phyloP scores from a whole-genome alignment of 1,140 invertebrate genomes.

The Drosophila obscura region DNA sequence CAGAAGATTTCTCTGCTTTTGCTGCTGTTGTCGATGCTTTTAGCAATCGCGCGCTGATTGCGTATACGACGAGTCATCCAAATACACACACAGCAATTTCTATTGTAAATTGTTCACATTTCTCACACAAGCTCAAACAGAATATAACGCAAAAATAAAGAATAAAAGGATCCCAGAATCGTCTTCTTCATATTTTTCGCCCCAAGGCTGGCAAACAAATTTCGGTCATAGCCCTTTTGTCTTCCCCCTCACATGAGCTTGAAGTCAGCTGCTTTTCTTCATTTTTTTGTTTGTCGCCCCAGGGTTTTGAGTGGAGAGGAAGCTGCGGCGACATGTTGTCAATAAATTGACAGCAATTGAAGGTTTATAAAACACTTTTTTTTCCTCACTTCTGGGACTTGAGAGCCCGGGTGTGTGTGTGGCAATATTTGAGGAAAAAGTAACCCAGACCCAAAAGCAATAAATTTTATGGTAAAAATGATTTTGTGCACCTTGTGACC shows the following conservation, averaged over 20 bases:
- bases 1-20: constrained; percentile 30
- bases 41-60: constrained; percentile 76
- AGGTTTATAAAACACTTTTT: constrained; percentile 83
- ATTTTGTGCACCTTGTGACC: constrained; percentile 70
- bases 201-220: constrained; percentile 75
- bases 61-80: constrained; percentile 77
- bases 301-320: constrained; percentile 50
- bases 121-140: constrained; percentile 59
- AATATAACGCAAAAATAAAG: constrained; percentile 20
- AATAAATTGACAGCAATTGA: constrained; percentile 83
- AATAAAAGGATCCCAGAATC: constrained; percentile 43
- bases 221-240: constrained; percentile 63
- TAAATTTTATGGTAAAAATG: constrained; percentile 80
- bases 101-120: constrained; percentile 81
- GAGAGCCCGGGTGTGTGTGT: constrained; percentile 24
- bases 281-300: constrained; percentile 50
- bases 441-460: constrained; percentile 68
- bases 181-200: constrained; percentile 56
- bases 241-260: constrained; percentile 20
- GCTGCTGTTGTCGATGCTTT: constrained; percentile 62
- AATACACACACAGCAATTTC: constrained; percentile 79
- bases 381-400: constrained; percentile 28
- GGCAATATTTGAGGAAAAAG: constrained; percentile 69
- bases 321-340: constrained; percentile 74
- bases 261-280: constrained; percentile 11